Evolutionary conservation across 2,888 invertebrate genomes (phyloP).

Genomic region (Epiblema foenella): DNA sequence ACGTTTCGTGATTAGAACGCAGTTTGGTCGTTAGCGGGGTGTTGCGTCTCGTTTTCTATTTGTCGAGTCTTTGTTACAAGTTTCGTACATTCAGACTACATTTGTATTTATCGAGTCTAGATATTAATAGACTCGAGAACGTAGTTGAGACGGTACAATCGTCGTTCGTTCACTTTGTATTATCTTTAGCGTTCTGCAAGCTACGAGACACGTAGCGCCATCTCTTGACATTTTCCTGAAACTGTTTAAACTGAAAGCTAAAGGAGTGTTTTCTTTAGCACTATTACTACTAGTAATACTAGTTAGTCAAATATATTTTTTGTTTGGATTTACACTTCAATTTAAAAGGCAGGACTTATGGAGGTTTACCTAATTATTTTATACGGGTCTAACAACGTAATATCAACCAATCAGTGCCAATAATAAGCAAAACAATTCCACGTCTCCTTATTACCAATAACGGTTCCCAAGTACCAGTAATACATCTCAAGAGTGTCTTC

Average conservation of each 20-base stretch:
- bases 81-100: slow-evolving; percentile 25
- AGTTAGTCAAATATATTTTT: too few species aligned
- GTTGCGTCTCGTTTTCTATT: slow-evolving; percentile 35
- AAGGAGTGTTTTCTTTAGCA: neutral
- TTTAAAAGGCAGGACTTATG: too few species aligned
- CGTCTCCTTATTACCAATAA: slow-evolving; percentile 54
- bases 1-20: slow-evolving; percentile 83
- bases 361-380: too few species aligned
- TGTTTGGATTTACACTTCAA: too few species aligned
- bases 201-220: slow-evolving; percentile 33
- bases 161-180: slow-evolving; percentile 13
- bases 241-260: neutral
- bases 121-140: slow-evolving; percentile 11
- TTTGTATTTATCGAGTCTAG: slow-evolving; percentile 12
- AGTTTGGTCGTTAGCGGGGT: slow-evolving; percentile 78
- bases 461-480: slow-evolving; percentile 64
- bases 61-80: slow-evolving; percentile 35
- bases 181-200: slow-evolving; percentile 1
- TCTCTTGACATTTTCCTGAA: slow-evolving; percentile 36
- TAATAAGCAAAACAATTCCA: slow-evolving; percentile 34
- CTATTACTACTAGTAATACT: neutral
- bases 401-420: slow-evolving; percentile 7
- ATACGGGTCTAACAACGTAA: too few species aligned
- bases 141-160: slow-evolving; percentile 10
- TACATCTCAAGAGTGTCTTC: slow-evolving; percentile 80